phyloP scores from a whole-genome alignment of 2,113 vertebrate species.

The Zapus hudsonius region DNA sequence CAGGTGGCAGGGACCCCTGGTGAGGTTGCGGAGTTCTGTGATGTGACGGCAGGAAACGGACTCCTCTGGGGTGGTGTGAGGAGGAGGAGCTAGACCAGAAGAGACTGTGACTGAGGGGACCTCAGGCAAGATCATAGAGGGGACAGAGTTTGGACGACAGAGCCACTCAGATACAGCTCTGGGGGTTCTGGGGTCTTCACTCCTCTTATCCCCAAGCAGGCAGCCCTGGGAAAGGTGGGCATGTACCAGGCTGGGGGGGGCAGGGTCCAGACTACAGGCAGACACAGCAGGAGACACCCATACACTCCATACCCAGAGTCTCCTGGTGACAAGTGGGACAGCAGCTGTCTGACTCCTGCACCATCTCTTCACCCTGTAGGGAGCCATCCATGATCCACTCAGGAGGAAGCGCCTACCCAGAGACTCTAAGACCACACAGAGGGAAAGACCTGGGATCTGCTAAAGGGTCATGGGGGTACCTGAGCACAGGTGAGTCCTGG shows the following conservation, averaged over 20 bases:
- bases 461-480: conserved; percentile 63
- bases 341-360: conserved; percentile 89
- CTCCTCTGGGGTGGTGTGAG: conserved; percentile 71
- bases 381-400: not conserved
- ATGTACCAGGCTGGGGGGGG: not conserved
- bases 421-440: not conserved
- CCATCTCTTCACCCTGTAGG: conserved; percentile 87
- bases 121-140: not conserved
- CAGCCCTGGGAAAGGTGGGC: not conserved
- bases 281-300: not conserved
- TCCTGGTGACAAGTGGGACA: conserved; percentile 89
- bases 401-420: not conserved
- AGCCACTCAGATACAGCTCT: not conserved
- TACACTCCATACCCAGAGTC: conserved; percentile 82
- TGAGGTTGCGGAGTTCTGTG: conserved; percentile 91
- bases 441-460: not conserved
- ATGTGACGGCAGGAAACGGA: conserved; percentile 85
- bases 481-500: conserved; percentile 80
- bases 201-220: not conserved
- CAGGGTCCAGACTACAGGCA: not conserved
- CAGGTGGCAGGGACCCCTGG: conserved; percentile 90
- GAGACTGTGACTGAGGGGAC: not conserved
- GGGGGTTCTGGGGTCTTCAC: not conserved
- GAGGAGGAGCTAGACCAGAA: not conserved
- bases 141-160: not conserved